phyloP scores from a whole-genome alignment of 2,113 vertebrate species.

The Cottus gobio region DNA sequence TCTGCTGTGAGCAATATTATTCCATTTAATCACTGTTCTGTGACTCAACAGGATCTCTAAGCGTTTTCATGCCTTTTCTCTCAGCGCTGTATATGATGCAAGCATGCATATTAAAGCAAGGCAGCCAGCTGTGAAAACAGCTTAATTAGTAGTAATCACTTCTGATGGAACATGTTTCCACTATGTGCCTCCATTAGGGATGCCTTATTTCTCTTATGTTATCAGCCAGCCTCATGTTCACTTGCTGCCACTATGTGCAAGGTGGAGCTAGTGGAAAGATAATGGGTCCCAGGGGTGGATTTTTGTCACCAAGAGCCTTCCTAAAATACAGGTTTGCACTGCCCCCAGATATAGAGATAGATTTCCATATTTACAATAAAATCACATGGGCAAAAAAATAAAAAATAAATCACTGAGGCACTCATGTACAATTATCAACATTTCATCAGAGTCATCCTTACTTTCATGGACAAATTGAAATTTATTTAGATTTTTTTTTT shows the following conservation, averaged over 20 bases:
- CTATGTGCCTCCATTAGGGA: constrained; percentile 82
- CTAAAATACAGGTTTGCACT: constrained; percentile 11
- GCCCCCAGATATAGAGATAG: neutral
- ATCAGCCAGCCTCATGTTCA: constrained; percentile 53
- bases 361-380: constrained; percentile 17
- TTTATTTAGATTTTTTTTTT: neutral
- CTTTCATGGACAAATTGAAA: neutral
- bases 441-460: neutral
- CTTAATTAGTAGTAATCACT: constrained; percentile 85
- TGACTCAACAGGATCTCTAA: constrained; percentile 61
- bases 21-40: constrained; percentile 66
- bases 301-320: constrained; percentile 17
- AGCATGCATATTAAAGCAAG: constrained; percentile 78
- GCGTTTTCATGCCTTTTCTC: constrained; percentile 56
- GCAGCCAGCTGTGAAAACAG: constrained; percentile 83
- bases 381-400: neutral
- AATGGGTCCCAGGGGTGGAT: constrained; percentile 47
- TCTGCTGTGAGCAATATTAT: constrained; percentile 62
- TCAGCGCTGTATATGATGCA: constrained; percentile 65
- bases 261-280: constrained; percentile 66
- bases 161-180: constrained; percentile 84
- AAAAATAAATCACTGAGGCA: neutral
- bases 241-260: constrained; percentile 74
- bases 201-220: constrained; percentile 78
- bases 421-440: neutral